Conservation (phyloP, 2,888 invertebrate genomes). For the Barypeithes pellucidus region DNA sequence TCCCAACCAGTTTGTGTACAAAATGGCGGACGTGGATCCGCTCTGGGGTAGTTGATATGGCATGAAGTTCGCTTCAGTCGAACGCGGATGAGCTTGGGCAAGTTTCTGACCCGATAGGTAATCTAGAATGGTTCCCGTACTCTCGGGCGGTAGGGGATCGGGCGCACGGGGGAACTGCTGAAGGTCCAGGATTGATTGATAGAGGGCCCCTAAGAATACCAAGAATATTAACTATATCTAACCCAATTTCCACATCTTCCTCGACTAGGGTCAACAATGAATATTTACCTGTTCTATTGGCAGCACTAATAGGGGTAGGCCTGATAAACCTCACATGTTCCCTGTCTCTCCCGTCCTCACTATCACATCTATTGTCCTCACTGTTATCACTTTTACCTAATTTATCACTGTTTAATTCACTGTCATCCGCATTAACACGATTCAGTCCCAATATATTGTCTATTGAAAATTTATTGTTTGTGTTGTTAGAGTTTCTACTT, state of each 20-base stretch:
- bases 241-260: no score
- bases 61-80: slow-evolving; percentile 59
- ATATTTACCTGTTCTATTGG: slow-evolving; percentile 50
- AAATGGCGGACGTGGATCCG: slow-evolving; percentile 63
- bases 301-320: slow-evolving; percentile 64
- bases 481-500: background rate
- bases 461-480: slow-evolving; percentile 68
- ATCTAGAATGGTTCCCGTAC: slow-evolving; percentile 60
- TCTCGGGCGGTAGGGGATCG: slow-evolving; percentile 65
- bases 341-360: slow-evolving; percentile 54
- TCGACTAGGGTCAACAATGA: no score
- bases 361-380: slow-evolving; percentile 49
- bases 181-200: slow-evolving; percentile 65
- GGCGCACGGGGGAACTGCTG: slow-evolving; percentile 61
- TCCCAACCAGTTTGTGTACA: slow-evolving; percentile 68
- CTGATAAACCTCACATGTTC: slow-evolving; percentile 65
- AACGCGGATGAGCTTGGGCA: slow-evolving; percentile 51
- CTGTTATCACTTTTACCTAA: slow-evolving; percentile 40
- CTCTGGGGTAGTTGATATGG: slow-evolving; percentile 64
- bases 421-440: slow-evolving; percentile 47
- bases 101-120: slow-evolving; percentile 58
- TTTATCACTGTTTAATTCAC: slow-evolving; percentile 22
- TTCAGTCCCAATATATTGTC: slow-evolving; percentile 68
- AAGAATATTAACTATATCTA: no score
- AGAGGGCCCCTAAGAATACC: slow-evolving; percentile 64